Conservation (phyloP, 2,797 vertebrate genomes). For the Sebastes vulpes region DNA sequence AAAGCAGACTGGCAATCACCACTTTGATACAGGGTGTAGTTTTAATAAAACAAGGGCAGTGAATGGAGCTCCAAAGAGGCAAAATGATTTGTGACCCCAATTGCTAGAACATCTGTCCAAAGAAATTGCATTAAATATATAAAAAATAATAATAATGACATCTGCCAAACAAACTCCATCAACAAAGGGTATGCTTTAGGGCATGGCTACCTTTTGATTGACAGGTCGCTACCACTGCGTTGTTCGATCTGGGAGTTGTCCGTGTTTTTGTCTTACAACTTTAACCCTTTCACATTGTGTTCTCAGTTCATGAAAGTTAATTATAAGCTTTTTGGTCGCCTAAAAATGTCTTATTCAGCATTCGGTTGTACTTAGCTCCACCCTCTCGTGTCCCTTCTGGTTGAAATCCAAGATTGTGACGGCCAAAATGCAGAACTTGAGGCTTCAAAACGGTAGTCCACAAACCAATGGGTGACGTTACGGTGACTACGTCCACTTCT, state of each 20-base stretch:
- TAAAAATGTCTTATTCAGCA: background rate
- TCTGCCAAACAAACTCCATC: background rate
- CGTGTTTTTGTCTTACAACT: background rate
- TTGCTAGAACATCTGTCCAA: background rate
- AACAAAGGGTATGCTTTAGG: background rate
- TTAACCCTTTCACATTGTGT: background rate
- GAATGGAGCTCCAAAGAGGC: background rate
- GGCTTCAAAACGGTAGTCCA: rapidly evolving
- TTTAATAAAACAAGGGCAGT: background rate
- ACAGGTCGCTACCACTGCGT: background rate
- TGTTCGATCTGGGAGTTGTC: background rate
- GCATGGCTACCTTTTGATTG: background rate
- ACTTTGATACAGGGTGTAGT: background rate
- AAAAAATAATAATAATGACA: background rate
- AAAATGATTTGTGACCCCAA: background rate
- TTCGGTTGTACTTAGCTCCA: no score
- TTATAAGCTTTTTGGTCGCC: background rate
- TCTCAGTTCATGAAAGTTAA: no score
- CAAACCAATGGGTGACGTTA: no score
- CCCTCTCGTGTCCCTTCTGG: no score
- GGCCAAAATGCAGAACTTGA: no score
- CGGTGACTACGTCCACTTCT: no score
- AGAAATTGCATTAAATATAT: background rate
- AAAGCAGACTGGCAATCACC: background rate
- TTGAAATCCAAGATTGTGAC: rapidly evolving